Evolutionary conservation across 2,797 vertebrate genomes (phyloP).

Genomic region (Acrossocheilus wenchowensis): DNA sequence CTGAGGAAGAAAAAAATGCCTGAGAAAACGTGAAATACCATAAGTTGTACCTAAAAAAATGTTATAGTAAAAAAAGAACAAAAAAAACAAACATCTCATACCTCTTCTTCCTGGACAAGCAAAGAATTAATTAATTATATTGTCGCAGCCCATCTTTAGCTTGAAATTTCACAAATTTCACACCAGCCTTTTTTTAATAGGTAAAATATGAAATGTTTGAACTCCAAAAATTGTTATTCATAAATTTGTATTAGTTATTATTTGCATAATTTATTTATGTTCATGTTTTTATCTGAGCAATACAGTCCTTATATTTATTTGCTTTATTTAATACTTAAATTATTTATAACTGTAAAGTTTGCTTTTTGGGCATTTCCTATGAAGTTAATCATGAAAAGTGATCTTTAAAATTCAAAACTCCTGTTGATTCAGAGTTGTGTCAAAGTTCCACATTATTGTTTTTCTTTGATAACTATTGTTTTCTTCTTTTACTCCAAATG

Average conservation of each 20-base stretch:
- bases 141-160: background rate
- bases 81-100: background rate
- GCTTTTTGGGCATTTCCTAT: constrained; percentile 26
- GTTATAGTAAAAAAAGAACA: background rate
- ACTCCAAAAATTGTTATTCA: constrained; percentile 27
- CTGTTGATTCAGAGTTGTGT: constrained; percentile 1
- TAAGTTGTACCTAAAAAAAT: background rate
- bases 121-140: background rate
- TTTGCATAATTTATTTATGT: constrained; percentile 49
- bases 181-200: constrained; percentile 26
- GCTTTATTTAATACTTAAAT: constrained; percentile 58
- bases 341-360: constrained; percentile 51
- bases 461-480: constrained; percentile 5
- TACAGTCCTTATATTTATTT: constrained; percentile 36
- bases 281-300: constrained; percentile 31
- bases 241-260: constrained; percentile 49
- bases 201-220: constrained; percentile 3
- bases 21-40: constrained; percentile 2
- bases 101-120: constrained; percentile 9
- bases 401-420: constrained; percentile 3
- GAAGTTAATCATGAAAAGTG: constrained; percentile 1
- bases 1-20: background rate
- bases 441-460: constrained; percentile 16
- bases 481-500: constrained; percentile 1
- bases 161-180: constrained; percentile 8